Conservation (phyloP, 2,113 vertebrate species). For the Serinus canaria region DNA sequence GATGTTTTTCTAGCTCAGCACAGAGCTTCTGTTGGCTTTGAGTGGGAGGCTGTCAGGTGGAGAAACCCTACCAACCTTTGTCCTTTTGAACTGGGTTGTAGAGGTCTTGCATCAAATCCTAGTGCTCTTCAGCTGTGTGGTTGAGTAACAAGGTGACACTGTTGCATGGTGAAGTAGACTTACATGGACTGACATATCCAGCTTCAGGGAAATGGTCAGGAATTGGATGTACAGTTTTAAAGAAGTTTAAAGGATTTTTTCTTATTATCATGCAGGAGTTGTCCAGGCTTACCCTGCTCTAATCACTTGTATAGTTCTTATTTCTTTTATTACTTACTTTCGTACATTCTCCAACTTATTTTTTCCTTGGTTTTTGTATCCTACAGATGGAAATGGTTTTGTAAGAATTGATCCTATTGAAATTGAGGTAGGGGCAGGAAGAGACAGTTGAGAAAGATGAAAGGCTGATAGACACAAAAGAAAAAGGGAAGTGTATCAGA, state of each 20-base stretch:
- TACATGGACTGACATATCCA: neutral
- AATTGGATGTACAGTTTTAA: neutral
- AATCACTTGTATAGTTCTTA: neutral
- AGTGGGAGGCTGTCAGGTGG: neutral
- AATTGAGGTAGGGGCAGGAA: neutral
- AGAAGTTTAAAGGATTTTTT: neutral
- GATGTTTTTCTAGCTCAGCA: neutral
- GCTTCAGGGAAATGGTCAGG: neutral
- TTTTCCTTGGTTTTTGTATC: neutral
- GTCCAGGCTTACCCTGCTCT: neutral
- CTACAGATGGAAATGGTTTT: neutral
- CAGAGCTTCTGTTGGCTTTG: neutral
- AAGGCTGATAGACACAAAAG: neutral
- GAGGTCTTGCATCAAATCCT: neutral
- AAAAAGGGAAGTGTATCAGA: neutral
- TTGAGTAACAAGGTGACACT: neutral
- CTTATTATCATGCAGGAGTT: neutral
- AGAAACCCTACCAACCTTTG: neutral
- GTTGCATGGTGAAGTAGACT: neutral
- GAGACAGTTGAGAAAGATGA: neutral
- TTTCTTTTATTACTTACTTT: neutral
- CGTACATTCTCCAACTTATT: neutral
- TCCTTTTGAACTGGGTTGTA: slow-evolving; percentile 10
- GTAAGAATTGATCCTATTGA: neutral
- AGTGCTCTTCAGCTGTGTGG: fast-evolving